A percentile compares a stretch with the other conserved stretches of the same genome.
These are phyloP conservation scores for Tuta absoluta DNA, from an alignment of 2,888 invertebrate species.

Conservation along the genomic window DNA sequence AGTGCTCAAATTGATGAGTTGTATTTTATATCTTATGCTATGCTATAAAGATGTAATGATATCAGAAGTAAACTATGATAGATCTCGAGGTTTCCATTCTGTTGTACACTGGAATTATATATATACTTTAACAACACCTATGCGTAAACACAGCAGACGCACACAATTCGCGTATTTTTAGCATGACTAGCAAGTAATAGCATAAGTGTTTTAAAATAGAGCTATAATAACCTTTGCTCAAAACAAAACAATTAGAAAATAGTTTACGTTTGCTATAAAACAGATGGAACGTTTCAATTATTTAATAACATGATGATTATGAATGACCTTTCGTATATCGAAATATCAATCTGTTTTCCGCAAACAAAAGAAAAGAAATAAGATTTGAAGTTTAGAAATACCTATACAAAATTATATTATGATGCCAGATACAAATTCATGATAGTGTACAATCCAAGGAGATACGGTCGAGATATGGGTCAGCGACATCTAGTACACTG, in stretches of 20 bases:
- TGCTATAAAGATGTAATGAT: background rate
- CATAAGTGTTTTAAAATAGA: slow-evolving; percentile 2
- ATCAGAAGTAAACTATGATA: background rate
- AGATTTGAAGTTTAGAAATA: background rate
- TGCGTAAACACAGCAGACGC: slow-evolving; percentile 10
- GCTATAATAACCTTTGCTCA: background rate
- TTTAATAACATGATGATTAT: background rate
- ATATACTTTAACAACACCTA: background rate
- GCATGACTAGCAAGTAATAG: background rate
- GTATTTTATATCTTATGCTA: background rate
- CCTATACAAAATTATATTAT: too few species aligned
- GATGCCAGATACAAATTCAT: background rate
- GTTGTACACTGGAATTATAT: background rate
- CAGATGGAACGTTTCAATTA: background rate
- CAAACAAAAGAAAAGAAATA: background rate
- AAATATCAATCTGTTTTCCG: too few species aligned
- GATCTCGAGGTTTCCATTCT: background rate
- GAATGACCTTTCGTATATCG: background rate
- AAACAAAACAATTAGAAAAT: slow-evolving; percentile 2
- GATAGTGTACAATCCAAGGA: background rate
- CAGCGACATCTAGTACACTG: slow-evolving; percentile 16
- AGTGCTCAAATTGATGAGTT: too few species aligned
- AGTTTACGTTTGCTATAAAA: background rate
- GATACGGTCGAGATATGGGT: slow-evolving; percentile 22
- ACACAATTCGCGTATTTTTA: background rate